Evolutionary conservation across 2,888 invertebrate species (phyloP), one percentile per base, ranked within the genome.

Genomic region (Ypsolopha sequella): DNA sequence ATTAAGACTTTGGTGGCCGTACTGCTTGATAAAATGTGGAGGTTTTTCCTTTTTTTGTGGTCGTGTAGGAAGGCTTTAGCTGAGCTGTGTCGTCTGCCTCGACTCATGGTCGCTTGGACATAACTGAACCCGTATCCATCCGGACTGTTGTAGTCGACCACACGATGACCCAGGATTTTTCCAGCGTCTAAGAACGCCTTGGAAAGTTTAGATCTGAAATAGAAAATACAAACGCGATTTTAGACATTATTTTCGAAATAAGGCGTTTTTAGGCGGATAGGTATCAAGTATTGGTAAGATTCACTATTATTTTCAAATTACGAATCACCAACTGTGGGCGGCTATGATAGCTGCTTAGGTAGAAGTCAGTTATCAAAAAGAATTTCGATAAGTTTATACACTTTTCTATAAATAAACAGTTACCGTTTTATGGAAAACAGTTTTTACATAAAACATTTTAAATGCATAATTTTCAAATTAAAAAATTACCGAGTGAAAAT

Each of bases 81-180:
- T 58, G 88, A 79, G 64, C 89, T 88, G 52, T 68, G 66, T 41
- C 92, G 76, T 3, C 75, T 73, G 0, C 91, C 91, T 13, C 73
- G 66, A 47, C 69, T 68, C 6, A 84, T 76, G 0, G 87, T 91
- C 0, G 79, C 78, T 60, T 84, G 82, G 48, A 82, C 77, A 53
- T 75, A 75, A 58, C 68, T 85, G 60, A 91, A 88, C 24, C 92
- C 92, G 33, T 89, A 90, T 10, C 84, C 76, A 49, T 88, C 84
- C 0, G 89, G 89, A 58, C 90, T 91, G 68, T 94, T 93, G 68
- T 93, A 92, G 67, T 94, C 93, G 6, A 90, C 88, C 58, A 88
- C 78, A 2, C 89, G 87, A 54, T 91, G 87, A 0, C 93, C 94
- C 50, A 89, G 76, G 57, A 91, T 80, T 53, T 85, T 73, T 0